Base-by-base conservation (phyloP, 2,888 invertebrate genomes). In the Dasysyrphus tricinctus region DNA sequence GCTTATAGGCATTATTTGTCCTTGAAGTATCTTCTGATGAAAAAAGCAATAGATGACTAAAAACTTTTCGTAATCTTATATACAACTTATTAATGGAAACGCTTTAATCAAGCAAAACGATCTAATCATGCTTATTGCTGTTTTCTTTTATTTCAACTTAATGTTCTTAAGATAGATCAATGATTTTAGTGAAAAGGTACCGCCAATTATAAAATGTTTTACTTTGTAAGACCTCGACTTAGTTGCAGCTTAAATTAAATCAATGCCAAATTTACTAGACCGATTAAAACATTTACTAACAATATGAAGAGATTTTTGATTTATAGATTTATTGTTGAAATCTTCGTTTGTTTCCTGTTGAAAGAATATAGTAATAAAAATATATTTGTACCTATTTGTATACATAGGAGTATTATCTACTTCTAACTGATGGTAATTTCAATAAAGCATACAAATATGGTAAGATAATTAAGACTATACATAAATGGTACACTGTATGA, bases 381-480 rank as follows among this genome's bases (percentile, higher is more conserved):
- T 24, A n/a, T 42, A 14, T 19, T 49, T 34, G 63, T 5, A 14
- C 14, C 0, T 14, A 2, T 14, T 0, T 47, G 3, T 6, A 5
- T 14, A 19, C 51, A 7, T 3, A 5, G 4, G 5, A 4, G 19
- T 51, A 24, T 24, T 24, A 6, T 14, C 6, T n/a, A 24, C 16
- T 11, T 24, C 14, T 14, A 54, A 51, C 24, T 24, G 24, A 24
- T 29, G 14, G n/a, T 8, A 54, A 29, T 32, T 73, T 81, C 76
- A 85, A 77, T 73, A 77, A 85, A 77, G 54, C 70, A 78, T 47
- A 74, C 37, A 24, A 24, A 24, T 24, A 57, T 9, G 37, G 14
- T 19, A 49, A 12, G 79, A 73, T 81, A 77, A 85, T 85, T 84
- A 85, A 69, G 80, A 80, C 72, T 81, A 82, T n/a, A 63, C n/a